A percentile compares a stretch with the other conserved stretches of the same genome.
These are phyloP conservation scores for Trachelus stipa DNA, from an alignment of 2,888 invertebrate genomes.

Conservation along the genomic window DNA sequence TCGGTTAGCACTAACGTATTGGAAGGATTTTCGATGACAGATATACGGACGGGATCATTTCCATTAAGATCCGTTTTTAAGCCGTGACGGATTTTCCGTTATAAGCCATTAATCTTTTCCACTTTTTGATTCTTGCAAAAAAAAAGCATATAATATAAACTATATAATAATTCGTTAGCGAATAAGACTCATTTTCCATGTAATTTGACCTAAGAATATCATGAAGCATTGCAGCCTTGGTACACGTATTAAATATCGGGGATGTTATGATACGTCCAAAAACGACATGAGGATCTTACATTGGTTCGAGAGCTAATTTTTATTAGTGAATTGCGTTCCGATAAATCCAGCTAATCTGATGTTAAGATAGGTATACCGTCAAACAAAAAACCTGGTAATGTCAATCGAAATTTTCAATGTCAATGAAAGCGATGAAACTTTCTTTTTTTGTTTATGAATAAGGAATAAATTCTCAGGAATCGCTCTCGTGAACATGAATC, in stretches of 20 bases:
- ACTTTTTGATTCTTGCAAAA: background rate
- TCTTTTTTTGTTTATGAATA: background rate
- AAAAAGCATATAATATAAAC: slow-evolving; percentile 10
- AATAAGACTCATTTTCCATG: slow-evolving; percentile 17
- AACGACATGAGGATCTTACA: background rate
- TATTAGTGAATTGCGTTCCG: background rate
- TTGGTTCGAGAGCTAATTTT: background rate
- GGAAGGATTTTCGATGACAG: slow-evolving; percentile 5
- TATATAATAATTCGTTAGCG: slow-evolving; percentile 23
- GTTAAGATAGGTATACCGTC: background rate
- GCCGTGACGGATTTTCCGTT: background rate
- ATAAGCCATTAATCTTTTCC: background rate
- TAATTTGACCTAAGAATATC: background rate
- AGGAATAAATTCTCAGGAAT: background rate
- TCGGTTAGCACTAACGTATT: slow-evolving; percentile 25
- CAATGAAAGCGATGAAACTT: background rate
- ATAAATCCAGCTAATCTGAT: background rate
- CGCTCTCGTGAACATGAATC: background rate
- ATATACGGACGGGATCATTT: background rate
- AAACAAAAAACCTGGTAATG: background rate
- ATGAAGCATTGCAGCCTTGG: slow-evolving; percentile 28
- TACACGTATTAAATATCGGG: background rate
- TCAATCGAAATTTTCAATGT: background rate
- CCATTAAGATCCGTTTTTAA: background rate
- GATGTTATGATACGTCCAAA: background rate